Evolutionary conservation across 1,140 invertebrate genomes (phyloP).

Genomic region (Paraescarpia echinospica): DNA sequence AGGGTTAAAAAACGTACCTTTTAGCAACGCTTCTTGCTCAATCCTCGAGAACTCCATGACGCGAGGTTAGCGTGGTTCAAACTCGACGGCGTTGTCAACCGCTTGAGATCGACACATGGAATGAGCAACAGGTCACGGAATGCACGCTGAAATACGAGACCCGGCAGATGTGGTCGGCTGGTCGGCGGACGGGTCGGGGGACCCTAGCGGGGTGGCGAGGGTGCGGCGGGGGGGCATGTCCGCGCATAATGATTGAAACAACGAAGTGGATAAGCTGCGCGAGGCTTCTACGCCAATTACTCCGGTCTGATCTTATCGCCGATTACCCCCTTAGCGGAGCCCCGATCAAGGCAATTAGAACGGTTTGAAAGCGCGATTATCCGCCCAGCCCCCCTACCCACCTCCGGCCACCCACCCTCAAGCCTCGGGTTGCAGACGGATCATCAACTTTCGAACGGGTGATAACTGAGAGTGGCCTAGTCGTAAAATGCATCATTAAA

Average conservation of each 20-base stretch:
- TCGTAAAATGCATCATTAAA: not conserved
- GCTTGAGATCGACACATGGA: not conserved
- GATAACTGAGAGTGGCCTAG: not conserved
- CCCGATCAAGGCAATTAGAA: not conserved
- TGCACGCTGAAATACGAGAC: not conserved
- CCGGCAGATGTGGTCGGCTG: not conserved
- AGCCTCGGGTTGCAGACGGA: not conserved
- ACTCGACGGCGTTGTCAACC: not conserved
- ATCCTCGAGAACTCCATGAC: slow-evolving; percentile 18
- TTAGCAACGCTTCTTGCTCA: slow-evolving; percentile 13
- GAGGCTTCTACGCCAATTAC: not conserved
- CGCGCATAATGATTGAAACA: slow-evolving; percentile 5
- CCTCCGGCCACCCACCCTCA: not conserved
- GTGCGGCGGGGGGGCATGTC: not conserved
- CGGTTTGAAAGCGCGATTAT: not conserved
- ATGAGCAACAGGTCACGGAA: not conserved
- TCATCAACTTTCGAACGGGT: not conserved
- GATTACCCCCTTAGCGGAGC: not conserved
- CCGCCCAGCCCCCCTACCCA: not conserved
- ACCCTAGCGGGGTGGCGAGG: not conserved
- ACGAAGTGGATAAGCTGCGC: not conserved
- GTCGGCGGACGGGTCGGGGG: not conserved
- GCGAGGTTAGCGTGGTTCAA: not conserved
- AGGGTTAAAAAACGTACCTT: slow-evolving; percentile 5
- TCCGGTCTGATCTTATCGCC: not conserved